Base-by-base conservation (phyloP, 2,888 invertebrate species). In the Melangyna quadrimaculata region DNA sequence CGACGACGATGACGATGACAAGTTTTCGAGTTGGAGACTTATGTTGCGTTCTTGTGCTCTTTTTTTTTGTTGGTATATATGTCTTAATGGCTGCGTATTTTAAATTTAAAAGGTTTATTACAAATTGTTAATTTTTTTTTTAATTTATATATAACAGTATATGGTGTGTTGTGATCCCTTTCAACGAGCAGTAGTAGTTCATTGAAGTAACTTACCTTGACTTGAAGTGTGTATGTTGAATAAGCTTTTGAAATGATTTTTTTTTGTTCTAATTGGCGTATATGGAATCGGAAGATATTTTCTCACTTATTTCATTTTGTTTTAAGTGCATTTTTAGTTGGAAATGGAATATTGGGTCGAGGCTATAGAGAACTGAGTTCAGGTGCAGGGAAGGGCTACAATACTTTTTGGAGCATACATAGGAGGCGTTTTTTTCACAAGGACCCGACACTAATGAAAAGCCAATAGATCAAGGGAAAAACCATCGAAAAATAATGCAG, bases 51-150 rank as follows among this genome's bases (percentile, higher is more conserved):
- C 37, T 14, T n/a, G 3, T 59, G 53, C 27, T 51, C 59, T 61
- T 53, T 45, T 55, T 12, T 35, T 17, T 24, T 9, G 10, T 35
- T 29, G n/a, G 12, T 9, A 4, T 1, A n/a, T 6, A 10, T 65
- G 29, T 6, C 53, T 51, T 75, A 63, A 77, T 51, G 67, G 57
- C 40, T 80, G 70, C 29, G 61, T 69, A n/a, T 72, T 86, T 79
- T 67, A 63, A 37, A 65, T 45, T 67, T 57, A 69, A 73, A 81
- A 55, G 17, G 40, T 14, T 57, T 77, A 48, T 73, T 73, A 81
- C 69, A 70, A 77, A 86, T 77, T 69, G 55, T 59, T 75, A 32
- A 51, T 61, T 65, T 63, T 19, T 70, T 43, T 63, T 70, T 63
- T n/a, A 37, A 35, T 57, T 63, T 29, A 14, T 32, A 43, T 45